Base-by-base conservation (phyloP, 2,797 vertebrate genomes). In the Arvicola amphibius region DNA sequence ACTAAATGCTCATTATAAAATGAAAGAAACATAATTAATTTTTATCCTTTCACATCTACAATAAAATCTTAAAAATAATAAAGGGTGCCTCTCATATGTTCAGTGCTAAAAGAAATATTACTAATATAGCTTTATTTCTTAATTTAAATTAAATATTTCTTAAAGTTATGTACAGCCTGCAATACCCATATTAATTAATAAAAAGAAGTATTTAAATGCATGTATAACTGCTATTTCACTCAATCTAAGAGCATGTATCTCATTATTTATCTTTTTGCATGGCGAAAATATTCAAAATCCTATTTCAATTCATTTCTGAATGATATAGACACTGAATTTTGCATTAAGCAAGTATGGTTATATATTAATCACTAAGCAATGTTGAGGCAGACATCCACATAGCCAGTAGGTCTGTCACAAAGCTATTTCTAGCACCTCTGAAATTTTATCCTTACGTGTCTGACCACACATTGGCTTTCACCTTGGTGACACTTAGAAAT, bases 1-100 rank as follows among this genome's bases (percentile, higher is more conserved):
- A 98, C 98, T 98, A 98, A 98, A 98, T 97, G 98, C 98, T 98
- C 98, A 98, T 65, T 98, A 98, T 98, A 98, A 98, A 59, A 94
- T n/a, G 98, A 98, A 96, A 95, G 97, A 94, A 98, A 91, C 97
- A 48, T 25, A 85, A 69, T 98, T 98, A 97, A 97, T 98, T 98
- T 98, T 98, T 98, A 98, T 98, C 97, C 97, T 98, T 98, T 98
- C 98, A 98, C 96, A 98, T 96, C 94, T 97, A 98, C 98, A 98
- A 98, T 98, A 98, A 98, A 98, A 98, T 96, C 97, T 98, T 98
- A 98, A 94, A 96, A 96, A 98, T 95, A 97, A 98, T 98, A 97
- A 67, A 69, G 3, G 48, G 3, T 1, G 32, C 14, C 32, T 16
- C 46, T 73, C n/a, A 67, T 56, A 65, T 27, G 25, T 86, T 92